Percentiles rank a stretch among this genome's conserved stretches.
phyloP scores from a whole-genome alignment of 2,888 invertebrate species.

The Heliconius sara region DNA sequence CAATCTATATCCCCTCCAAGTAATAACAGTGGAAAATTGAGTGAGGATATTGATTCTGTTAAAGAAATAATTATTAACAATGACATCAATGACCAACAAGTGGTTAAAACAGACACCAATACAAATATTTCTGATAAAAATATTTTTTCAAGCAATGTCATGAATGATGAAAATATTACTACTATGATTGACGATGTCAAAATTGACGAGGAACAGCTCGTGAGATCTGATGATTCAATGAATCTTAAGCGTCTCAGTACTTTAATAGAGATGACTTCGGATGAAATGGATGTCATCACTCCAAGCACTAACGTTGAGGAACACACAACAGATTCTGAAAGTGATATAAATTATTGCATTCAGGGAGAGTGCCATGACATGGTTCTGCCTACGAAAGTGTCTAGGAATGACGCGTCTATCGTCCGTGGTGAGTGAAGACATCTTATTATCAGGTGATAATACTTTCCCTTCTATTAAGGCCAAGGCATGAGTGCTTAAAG shows the following conservation, averaged over 20 bases:
- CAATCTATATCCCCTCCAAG: conserved; percentile 79
- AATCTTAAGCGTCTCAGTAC: conserved; percentile 28
- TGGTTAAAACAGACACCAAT: conserved; percentile 9
- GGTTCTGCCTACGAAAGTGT: conserved; percentile 75
- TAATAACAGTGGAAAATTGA: conserved; percentile 76
- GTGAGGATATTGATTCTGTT: conserved; percentile 74
- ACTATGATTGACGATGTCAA: conserved; percentile 32
- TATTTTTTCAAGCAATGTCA: background rate
- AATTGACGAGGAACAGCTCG: conserved; percentile 29
- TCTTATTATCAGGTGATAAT: conserved; percentile 82
- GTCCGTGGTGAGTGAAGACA: conserved; percentile 84
- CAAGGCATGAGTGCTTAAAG: conserved; percentile 75
- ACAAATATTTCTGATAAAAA: conserved; percentile 13
- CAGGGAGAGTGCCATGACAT: conserved; percentile 83
- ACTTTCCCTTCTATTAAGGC: conserved; percentile 76
- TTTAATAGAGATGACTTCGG: conserved; percentile 57
- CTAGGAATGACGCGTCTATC: conserved; percentile 74
- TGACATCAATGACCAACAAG: conserved; percentile 20
- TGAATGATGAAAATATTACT: conserved; percentile 33
- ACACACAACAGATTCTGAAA: conserved; percentile 50
- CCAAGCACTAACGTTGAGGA: conserved; percentile 57
- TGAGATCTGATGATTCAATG: conserved; percentile 26
- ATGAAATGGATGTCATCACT: conserved; percentile 75
- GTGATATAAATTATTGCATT: conserved; percentile 68
- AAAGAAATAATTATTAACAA: conserved; percentile 49